These are phyloP conservation scores for Pygoscelis antarcticus DNA, from an alignment of 2,113 vertebrate species.

Conservation along the genomic window DNA sequence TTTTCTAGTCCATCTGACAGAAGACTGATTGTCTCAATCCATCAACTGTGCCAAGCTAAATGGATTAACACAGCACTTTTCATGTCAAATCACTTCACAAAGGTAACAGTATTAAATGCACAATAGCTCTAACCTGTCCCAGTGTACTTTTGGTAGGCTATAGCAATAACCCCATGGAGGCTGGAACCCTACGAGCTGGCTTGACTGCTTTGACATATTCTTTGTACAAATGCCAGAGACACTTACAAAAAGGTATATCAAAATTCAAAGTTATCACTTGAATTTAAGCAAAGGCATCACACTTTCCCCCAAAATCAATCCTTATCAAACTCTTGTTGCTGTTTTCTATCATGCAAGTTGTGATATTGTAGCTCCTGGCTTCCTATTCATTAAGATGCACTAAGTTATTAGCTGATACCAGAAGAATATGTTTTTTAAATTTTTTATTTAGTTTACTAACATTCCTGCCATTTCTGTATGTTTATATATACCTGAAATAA, in stretches of 20 bases:
- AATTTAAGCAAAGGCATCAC: not conserved
- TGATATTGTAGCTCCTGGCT: not conserved
- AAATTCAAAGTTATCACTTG: not conserved
- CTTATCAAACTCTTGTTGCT: not conserved
- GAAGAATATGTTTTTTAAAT: not conserved
- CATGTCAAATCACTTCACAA: not conserved
- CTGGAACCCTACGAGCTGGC: not conserved
- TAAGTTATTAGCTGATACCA: not conserved
- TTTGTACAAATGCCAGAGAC: not conserved
- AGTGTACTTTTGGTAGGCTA: not conserved
- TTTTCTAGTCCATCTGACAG: not conserved
- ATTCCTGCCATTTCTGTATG: not conserved
- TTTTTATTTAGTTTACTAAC: not conserved
- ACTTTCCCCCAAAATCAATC: not conserved
- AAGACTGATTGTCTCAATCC: not conserved
- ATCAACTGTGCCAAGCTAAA: not conserved
- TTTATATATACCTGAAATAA: not conserved
- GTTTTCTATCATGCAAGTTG: not conserved
- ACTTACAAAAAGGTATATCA: not conserved
- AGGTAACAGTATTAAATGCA: not conserved
- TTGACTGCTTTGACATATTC: not conserved
- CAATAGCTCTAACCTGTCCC: not conserved
- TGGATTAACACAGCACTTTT: not conserved
- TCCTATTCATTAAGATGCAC: not conserved
- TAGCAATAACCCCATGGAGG: not conserved